Evolutionary conservation across 2,888 invertebrate genomes (phyloP), one percentile per base, ranked within the genome.

Genomic region (Cheilosia scutellata): DNA sequence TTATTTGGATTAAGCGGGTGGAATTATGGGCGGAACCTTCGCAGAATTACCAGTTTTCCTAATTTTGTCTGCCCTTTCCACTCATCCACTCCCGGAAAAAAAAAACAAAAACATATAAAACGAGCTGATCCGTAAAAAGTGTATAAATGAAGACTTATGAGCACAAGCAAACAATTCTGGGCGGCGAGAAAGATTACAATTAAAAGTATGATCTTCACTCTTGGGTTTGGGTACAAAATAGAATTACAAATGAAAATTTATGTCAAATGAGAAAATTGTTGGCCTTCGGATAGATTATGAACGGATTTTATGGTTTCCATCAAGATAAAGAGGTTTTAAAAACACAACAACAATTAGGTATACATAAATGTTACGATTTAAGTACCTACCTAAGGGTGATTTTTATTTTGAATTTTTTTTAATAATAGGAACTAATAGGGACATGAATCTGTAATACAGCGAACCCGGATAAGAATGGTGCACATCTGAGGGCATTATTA

Each of bases 1-100:
- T 84, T 84, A 84, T 80, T 75, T 51, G 84, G 84, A 79, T 84
- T 84, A 80, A 84, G 66, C 65, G 80, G 80, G 66, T 53, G 84
- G 33, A 79, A 79, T 75, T 84, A 84, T 71, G 70, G 83, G 53
- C 79, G 74, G 70, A 68, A 76, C 60, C 65, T 27, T 76, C 51
- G n/a, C 57, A 49, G 40, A 84, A 70, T 84, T 84, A 71, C 70
- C 80, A 70, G 75, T 47, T 75, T 71, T 75, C 57, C 71, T 60
- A 55, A 62, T 68, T 68, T 40, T 27, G 11, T 40, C 40, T 53
- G 49, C 55, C 47, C 20, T 1, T 44, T 53, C 9, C 13, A 2
- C 16, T 29, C 20, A n/a, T 16, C 11, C 47, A 5, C 25, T 58
- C 25, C 33, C 40, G 62, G 40, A 2, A 4, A 29, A 9, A 37